Conservation (phyloP, 2,797 vertebrate species). For the Anniella stebbinsi region DNA sequence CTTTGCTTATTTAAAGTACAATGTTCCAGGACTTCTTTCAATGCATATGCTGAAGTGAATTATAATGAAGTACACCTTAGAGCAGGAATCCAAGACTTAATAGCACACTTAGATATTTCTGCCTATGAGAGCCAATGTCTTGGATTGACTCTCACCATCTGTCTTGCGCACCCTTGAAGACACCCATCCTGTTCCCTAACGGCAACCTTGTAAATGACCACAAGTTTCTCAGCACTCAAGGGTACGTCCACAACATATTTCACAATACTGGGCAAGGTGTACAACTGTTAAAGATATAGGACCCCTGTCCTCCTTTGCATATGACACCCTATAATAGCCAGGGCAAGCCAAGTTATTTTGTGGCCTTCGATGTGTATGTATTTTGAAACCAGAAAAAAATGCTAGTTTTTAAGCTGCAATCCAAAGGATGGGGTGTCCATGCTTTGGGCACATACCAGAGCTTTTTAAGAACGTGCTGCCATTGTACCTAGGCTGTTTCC, state of each 20-base stretch:
- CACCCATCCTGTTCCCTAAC: neutral
- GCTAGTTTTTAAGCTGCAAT: neutral
- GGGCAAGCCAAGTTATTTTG: neutral
- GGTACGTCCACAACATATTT: no score
- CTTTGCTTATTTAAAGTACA: constrained; percentile 4
- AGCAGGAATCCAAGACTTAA: neutral
- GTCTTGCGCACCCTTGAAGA: neutral
- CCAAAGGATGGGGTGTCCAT: neutral
- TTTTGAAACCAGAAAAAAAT: neutral
- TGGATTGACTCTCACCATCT: neutral
- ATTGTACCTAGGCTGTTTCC: no score
- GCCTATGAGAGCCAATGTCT: no score
- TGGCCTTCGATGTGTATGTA: neutral
- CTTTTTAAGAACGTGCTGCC: neutral
- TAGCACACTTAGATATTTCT: neutral
- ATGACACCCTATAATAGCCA: no score
- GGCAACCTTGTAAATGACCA: neutral
- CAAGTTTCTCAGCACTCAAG: neutral
- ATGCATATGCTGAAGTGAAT: neutral
- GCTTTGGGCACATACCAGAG: neutral
- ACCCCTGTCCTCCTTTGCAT: no score
- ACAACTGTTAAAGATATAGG: no score
- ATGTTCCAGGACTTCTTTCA: neutral
- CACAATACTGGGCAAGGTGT: no score
- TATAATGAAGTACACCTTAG: neutral